Evolutionary conservation across 2,888 invertebrate genomes (phyloP), one percentile per base, ranked within the genome.

Genomic region (Artemia sinica): DNA sequence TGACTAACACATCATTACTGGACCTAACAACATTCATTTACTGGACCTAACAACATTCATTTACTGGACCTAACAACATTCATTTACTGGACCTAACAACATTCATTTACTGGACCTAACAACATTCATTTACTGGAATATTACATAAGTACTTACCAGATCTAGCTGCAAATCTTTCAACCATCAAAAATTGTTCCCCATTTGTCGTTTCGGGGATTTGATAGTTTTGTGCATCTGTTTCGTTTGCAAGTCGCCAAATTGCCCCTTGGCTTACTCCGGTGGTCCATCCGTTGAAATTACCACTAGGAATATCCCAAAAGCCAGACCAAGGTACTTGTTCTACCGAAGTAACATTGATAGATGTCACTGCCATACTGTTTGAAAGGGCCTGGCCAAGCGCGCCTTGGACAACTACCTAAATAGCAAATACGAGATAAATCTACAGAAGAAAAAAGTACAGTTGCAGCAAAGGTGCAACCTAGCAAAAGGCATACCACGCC

Each of bases 281-380:
- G 63, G 63, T 58, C 63, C 63, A 58, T 8, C 63, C 63, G 12
- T 58, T 58, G n/a, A 58, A 10, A n/a, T 58, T 58, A 9, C 63
- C 63, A 8, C 63, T 58, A 18, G 14, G 14, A n/a, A 58, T 28
- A 10, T 58, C 63, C 63, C 63, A 58, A 28, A 58, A 10, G 1
- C 14, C n/a, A 10, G 63, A 28, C 63, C 63, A 58, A 58, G 8
- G n/a, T n/a, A 58, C 63, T 28, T 18, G 14, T 9, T 9, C 9
- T 18, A 28, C 63, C 8, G 14, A n/a, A 10, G n/a, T 18, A 28
- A 58, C 63, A n/a, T 58, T 58, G 63, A 58, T 11, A 28, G 63
- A 58, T 28, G 63, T 28, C 14, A 58, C 28, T n/a, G 63, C 63
- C 14, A 58, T 58, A 18, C 28, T 58, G 28, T 58, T 58, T n/a